Base-by-base conservation (phyloP, 2,113 vertebrate species). In the Sturnus vulgaris region DNA sequence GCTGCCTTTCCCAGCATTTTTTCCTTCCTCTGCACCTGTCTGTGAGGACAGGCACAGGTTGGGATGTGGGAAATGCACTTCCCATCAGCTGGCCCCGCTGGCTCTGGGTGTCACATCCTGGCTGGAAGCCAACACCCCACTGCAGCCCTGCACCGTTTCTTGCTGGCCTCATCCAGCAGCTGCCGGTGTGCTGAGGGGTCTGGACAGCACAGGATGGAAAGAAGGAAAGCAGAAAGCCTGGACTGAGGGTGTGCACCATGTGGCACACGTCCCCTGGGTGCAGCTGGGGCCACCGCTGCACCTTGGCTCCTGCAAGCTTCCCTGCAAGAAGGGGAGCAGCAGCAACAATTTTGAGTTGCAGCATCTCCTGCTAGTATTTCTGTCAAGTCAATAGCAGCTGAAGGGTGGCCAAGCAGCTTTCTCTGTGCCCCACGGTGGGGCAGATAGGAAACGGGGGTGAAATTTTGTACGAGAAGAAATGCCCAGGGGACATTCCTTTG, bases 191-290 rank as follows among this genome's bases (percentile, higher is more conserved):
- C 40, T 0, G 0, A 90, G 46, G 23, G 35, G 40, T 44, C 40
- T 40, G 20, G 27, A 49, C 1, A 0, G 53, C 47, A 53, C 0
- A 37, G 64, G 10, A 56, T 2, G 31, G n/a, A 4, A 35, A 61
- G 27, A 15, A 31, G 19, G 25, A 7, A 5, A 60, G 31, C 7
- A n/a, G 72, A 87, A 77, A 42, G 31, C 31, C 50, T 31, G 50
- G 24, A 69, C 21, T 1, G 0, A 61, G n/a, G 0, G 5, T 28
- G 31, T n/a, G 42, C 47, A 65, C 10, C 18, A 8, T 7, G n/a
- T 30, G 64, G 46, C 47, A 37, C 71, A 59, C 4, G 1, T 42
- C 5, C 16, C 18, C 19, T 0, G 23, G 16, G 46, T 44, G 31
- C 71, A 44, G 1, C 1, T 22, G n/a, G 23, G 37, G 22, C 80